Evolutionary conservation across 2,797 vertebrate genomes (phyloP).

Genomic region (Aotus griseimembra): DNA sequence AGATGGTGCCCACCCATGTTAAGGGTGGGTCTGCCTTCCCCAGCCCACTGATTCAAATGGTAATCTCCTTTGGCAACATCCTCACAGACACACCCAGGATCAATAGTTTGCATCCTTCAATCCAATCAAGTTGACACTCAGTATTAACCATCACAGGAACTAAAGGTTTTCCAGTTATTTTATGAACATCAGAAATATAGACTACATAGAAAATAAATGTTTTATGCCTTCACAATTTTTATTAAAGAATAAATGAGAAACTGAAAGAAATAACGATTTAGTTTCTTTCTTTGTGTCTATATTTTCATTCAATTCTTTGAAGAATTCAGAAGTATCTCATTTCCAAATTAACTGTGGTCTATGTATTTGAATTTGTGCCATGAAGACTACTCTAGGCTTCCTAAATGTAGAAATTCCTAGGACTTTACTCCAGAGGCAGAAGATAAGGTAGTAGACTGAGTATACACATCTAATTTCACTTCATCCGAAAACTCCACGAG

Average conservation of each 20-base stretch:
- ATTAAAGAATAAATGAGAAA: slow-evolving; percentile 48
- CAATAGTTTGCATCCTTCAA: background rate
- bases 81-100: background rate
- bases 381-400: background rate
- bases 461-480: slow-evolving; percentile 49
- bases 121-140: background rate
- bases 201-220: slow-evolving; percentile 16
- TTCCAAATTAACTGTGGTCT: slow-evolving; percentile 64
- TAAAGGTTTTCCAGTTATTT: background rate
- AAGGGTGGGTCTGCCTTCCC: background rate
- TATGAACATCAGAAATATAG: background rate
- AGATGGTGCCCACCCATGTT: background rate
- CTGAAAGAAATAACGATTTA: background rate
- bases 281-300: slow-evolving; percentile 37
- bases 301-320: slow-evolving; percentile 54
- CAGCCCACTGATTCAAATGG: background rate
- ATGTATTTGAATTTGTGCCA: slow-evolving; percentile 48
- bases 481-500: slow-evolving; percentile 21
- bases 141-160: background rate
- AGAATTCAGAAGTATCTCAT: slow-evolving; percentile 44
- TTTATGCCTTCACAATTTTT: slow-evolving; percentile 24
- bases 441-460: slow-evolving; percentile 37
- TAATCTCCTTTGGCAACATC: background rate
- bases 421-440: slow-evolving; percentile 1
- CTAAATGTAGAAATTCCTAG: slow-evolving; percentile 22